Base-by-base conservation (phyloP, 2,888 invertebrate genomes). In the Aporophyla nigra region DNA sequence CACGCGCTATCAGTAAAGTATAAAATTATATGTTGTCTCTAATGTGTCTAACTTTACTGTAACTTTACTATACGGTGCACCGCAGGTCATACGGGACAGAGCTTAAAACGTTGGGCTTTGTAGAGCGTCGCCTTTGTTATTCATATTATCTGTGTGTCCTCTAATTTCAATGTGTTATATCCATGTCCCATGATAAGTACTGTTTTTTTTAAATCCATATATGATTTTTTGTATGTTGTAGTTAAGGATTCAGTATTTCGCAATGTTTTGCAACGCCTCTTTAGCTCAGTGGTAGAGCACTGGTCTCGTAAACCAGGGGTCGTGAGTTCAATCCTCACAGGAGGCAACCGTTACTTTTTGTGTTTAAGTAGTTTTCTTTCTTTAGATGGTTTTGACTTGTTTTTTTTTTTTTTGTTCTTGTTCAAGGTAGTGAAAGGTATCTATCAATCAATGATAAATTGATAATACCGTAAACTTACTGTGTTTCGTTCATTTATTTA, bases 241-340 rank as follows among this genome's bases (percentile, higher is more conserved):
- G 78, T 82, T 91, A 53, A 3, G 21, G 85, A 27, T 82, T 61
- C 79, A 81, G 69, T 91, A 94, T 96, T 96, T 96, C 92, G 93
- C 92, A 71, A 24, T 0, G 4, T 24, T 79, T 63, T 51, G 40
- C 92, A 93, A 92, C 93, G 98, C 98, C 98, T 98, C 97, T 97
- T 97, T 98, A 98, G 98, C 98, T 98, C 98, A 98, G 98, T 98
- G 98, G 98, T 97, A 98, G 98, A 98, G 98, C 98, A 97, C 98
- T 98, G 98, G 98, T 98, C 98, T 98, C 97, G 98, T 98, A 98
- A 98, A 98, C 98, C 98, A 98, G 98, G 97, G 98, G 98, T 98
- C 98, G 98, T 98, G 98, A 98, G 98, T 98, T 98, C 98, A 97
- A 98, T 97, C 97, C 98, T 98, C 98, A 97, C 97, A 97, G 97